Percentiles rank a stretch among this genome's conserved stretches.
Conservation (phyloP, 2,888 invertebrate species). For the Cerastoderma edule region DNA sequence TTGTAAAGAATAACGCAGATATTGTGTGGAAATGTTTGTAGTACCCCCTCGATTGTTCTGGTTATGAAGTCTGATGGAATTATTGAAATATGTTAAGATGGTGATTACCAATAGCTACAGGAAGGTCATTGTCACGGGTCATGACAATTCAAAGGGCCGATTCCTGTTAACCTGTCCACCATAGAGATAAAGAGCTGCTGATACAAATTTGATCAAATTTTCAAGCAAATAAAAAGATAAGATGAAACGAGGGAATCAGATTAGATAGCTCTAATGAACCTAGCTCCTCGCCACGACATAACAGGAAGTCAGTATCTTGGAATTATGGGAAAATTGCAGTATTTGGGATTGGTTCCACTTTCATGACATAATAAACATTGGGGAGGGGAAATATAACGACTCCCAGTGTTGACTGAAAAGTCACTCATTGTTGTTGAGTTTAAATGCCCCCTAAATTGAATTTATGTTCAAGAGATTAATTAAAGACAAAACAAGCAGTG, state of each 20-base stretch:
- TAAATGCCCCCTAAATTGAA: no score
- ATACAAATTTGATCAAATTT: constrained; percentile 64
- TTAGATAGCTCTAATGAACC: constrained; percentile 6
- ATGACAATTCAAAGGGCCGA: constrained; percentile 34
- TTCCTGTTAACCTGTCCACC: constrained; percentile 21
- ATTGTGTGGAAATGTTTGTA: no score
- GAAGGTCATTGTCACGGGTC: constrained; percentile 42
- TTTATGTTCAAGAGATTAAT: no score
- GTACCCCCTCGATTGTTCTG: no score
- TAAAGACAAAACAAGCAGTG: no score
- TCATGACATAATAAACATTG: no score
- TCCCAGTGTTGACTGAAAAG: no score
- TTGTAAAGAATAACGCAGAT: no score
- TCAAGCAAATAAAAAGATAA: constrained; percentile 63
- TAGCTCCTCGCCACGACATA: not conserved
- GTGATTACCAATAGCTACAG: not conserved
- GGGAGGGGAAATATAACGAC: no score
- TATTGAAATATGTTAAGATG: not conserved
- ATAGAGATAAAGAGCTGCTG: constrained; percentile 25
- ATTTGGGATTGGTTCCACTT: no score
- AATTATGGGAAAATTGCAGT: constrained; percentile 10
- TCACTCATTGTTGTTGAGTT: no score
- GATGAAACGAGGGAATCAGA: constrained; percentile 42
- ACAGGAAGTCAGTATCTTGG: constrained; percentile 11
- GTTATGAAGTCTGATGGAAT: constrained; percentile 10